Base-by-base conservation (phyloP, 2,113 vertebrate species). In the Hyaena hyaena region DNA sequence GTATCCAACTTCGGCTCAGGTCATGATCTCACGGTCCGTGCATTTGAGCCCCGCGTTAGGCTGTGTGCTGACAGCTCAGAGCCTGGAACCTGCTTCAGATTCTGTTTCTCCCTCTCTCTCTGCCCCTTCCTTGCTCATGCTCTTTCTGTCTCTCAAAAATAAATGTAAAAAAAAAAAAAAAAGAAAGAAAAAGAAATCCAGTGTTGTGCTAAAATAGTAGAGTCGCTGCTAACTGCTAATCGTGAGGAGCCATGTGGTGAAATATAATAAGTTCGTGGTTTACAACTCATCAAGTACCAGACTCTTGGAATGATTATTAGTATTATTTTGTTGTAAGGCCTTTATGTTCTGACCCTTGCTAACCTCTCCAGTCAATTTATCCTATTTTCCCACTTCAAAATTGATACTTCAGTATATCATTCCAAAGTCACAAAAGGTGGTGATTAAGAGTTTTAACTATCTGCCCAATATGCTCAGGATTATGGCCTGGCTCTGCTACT, bases 251-350 rank as follows among this genome's bases (percentile, higher is more conserved):
- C 35, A 58, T n/a, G 33, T 39, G 53, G 61, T 66, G 63, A 97
- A 79, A 35, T 17, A 35, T 48, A 79, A 12, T 58, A 85, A 61
- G 65, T 68, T 39, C 50, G 61, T 65, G 3, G 26, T 81, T 90
- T 79, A 73, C 73, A 79, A 85, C 35, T 79, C 55, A 84, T 28
- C n/a, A 35, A 12, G 7, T 77, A 89, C 89, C 71, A 35, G 79
- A 96, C 89, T 84, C 43, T 79, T 10, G 7, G 65, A 89, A 92
- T 55, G 43, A 63, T 92, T 82, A 88, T n/a, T 79, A 89, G 17
- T 48, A 84, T 65, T 23, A 82, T 61, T 93, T 79, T 94, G 71
- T 71, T 94, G 39, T 7, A 68, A 43, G 55, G 43, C 28, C 45
- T 92, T 95, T 45, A 85, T 84, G 65, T 85, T 81, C 66, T 66